Conservation (phyloP, 2,113 vertebrate genomes). For the Ceratotherium simum region DNA sequence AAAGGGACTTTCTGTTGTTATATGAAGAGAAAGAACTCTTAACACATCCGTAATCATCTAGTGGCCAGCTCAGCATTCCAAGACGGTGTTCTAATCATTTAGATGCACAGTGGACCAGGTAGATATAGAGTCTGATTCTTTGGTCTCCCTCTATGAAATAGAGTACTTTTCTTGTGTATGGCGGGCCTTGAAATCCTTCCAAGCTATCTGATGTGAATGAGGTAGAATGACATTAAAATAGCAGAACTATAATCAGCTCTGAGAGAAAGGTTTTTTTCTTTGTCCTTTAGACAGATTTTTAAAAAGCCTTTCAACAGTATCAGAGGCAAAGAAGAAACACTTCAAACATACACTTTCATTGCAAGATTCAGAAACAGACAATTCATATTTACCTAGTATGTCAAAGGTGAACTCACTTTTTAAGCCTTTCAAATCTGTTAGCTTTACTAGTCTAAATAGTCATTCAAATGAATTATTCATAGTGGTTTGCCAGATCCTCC, state of each 20-base stretch:
- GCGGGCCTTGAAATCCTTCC: conserved; percentile 37
- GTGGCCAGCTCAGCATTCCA: background rate
- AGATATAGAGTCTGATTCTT: background rate
- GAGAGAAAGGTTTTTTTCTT: background rate
- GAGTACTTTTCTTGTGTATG: background rate
- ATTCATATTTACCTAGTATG: background rate
- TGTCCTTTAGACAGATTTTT: conserved; percentile 24
- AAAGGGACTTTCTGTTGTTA: background rate
- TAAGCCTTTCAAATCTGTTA: conserved; percentile 52
- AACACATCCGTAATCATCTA: conserved; percentile 1
- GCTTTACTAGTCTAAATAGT: conserved; percentile 54
- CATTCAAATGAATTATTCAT: conserved; percentile 47
- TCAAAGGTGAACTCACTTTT: conserved; percentile 52
- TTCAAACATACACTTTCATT: background rate
- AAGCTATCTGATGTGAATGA: background rate
- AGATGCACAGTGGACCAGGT: background rate
- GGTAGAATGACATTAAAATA: conserved; percentile 29
- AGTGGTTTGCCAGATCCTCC: background rate
- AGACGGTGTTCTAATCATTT: background rate
- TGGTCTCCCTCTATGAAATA: background rate
- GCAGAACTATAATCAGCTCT: background rate
- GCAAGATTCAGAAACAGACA: conserved; percentile 29
- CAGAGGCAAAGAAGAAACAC: conserved; percentile 22
- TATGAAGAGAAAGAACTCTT: background rate
- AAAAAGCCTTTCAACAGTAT: conserved; percentile 29